Conservation (phyloP, 2,797 vertebrate species). For the Gobionotothen gibberifrons region DNA sequence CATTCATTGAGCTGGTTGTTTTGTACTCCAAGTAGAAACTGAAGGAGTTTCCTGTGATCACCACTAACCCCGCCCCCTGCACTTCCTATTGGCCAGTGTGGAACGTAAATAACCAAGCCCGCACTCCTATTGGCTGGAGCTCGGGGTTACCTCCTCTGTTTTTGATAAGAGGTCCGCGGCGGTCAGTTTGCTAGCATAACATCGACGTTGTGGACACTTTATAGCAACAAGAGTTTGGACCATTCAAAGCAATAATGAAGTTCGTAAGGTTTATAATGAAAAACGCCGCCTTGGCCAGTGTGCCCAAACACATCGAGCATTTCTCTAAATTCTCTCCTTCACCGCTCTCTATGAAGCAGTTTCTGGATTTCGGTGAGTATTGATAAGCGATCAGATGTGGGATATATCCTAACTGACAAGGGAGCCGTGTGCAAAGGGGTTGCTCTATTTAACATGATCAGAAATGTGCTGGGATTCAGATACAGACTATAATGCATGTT, state of each 20-base stretch:
- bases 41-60: not conserved
- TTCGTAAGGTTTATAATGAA: conserved; percentile 91
- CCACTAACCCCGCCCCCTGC: not conserved
- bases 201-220: no score
- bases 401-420: fast-evolving
- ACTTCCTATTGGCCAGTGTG: conserved; percentile 40
- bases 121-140: conserved; percentile 45
- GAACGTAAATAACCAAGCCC: not conserved
- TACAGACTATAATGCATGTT: fast-evolving
- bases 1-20: not conserved
- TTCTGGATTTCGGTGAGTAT: conserved; percentile 92
- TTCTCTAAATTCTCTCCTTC: conserved; percentile 98
- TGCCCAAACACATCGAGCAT: conserved; percentile 93
- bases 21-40: not conserved
- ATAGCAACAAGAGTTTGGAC: not conserved
- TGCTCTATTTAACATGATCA: no score
- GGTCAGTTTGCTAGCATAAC: not conserved
- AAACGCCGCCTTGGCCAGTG: conserved; percentile 88
- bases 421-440: no score
- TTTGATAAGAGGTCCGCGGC: not conserved
- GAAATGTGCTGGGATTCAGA: fast-evolving
- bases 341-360: conserved; percentile 96
- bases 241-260: conserved; percentile 82
- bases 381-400: fast-evolving
- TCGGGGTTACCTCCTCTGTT: not conserved